phyloP scores from a whole-genome alignment of 2,888 invertebrate species.

The Zaprionus bogoriensis region DNA sequence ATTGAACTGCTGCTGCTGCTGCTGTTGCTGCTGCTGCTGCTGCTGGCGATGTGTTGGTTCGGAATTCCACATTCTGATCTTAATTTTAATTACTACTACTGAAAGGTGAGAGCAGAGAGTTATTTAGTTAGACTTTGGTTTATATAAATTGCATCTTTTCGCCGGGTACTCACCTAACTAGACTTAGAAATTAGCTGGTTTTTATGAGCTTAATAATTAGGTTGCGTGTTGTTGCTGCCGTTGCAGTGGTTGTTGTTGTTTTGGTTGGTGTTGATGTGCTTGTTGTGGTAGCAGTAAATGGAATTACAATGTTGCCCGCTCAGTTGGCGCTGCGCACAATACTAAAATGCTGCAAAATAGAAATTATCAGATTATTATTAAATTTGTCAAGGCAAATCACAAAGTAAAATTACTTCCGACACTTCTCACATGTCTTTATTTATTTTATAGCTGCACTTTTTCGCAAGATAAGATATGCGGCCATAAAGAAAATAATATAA shows the following conservation, averaged over 20 bases:
- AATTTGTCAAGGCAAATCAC: constrained; percentile 1
- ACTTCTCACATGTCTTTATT: constrained; percentile 4
- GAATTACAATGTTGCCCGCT: constrained; percentile 50
- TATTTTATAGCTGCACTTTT: constrained; percentile 19
- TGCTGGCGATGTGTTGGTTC: constrained; percentile 72
- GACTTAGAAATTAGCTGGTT: constrained; percentile 35
- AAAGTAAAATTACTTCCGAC: constrained; percentile 21
- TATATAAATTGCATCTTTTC: background rate
- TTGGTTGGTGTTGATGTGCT: constrained; percentile 16
- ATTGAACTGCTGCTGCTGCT: constrained; percentile 71
- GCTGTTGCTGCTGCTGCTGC: constrained; percentile 51
- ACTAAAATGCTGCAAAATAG: constrained; percentile 64
- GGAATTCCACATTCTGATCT: constrained; percentile 81
- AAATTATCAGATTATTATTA: constrained; percentile 10
- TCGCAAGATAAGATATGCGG: constrained; percentile 43
- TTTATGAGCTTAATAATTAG: constrained; percentile 35
- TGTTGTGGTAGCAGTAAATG: constrained; percentile 51
- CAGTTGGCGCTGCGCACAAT: constrained; percentile 50
- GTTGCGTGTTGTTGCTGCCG: constrained; percentile 28
- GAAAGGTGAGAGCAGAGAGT: background rate
- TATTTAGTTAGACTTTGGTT: background rate
- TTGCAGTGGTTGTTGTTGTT: constrained; percentile 27
- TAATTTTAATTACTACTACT: constrained; percentile 59
- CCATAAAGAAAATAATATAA: constrained; percentile 33
- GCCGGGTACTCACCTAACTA: constrained; percentile 47